Evolutionary conservation across 2,888 invertebrate species (phyloP), one percentile per base, ranked within the genome.

Genomic region (Lasius platythorax): DNA sequence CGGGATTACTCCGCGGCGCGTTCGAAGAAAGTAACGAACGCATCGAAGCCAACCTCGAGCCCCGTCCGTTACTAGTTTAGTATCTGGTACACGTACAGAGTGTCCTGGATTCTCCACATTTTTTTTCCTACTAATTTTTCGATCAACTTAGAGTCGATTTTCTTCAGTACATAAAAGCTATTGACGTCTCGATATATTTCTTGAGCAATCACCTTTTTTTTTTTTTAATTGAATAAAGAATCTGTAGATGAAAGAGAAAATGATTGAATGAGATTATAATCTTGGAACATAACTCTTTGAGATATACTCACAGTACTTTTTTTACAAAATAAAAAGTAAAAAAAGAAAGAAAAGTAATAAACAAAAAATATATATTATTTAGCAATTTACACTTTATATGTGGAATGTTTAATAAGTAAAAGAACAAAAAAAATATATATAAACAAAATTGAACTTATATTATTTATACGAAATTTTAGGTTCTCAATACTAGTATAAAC

Each of bases 1-100:
- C 90, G 89, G 90, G 83, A 86, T 73, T 58, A 70, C 15, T 73
- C 63, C 56, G 53, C 6, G 63, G 37, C 28, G 53, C 56, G 70
- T 58, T 28, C 28, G 43, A 73, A 74, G 82, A 76, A 78, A 75
- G 30, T 75, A 84, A 82, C 61, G 73, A 76, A 72, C 37, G 82
- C 68, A 66, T 81, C 75, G 58, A 58, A 85, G 82, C 64, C 68
- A n/a, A 66, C 66, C 30, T 68, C 12, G 50, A 63, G 37, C 15
- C 2, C 8, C 64, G 46, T 81, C 82, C 86, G 85, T 86, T 87
- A 86, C 64, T 28, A 30, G 30, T 81, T 73, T 33, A 30, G n/a
- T 11, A 30, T 74, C 53, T 28, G 56, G 2, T 56, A 28, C 58
- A 63, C 58, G 50, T 66, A 68, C 75, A 61, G 33, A 5, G 53